Evolutionary conservation across 1,140 invertebrate genomes (phyloP), one percentile per base, ranked within the genome.

Genomic region (Drepana arcuata): DNA sequence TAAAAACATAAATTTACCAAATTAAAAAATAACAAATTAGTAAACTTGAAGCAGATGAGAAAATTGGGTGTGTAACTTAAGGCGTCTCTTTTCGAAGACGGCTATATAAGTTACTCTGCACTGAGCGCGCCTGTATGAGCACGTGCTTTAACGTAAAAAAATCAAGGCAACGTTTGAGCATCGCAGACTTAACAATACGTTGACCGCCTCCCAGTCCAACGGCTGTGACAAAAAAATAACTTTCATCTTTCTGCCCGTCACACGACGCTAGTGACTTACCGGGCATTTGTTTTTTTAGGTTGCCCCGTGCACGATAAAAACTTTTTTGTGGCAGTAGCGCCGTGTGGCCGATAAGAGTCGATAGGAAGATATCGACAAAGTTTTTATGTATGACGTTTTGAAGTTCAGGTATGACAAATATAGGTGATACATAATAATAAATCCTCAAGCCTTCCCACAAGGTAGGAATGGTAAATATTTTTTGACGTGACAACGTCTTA

Each of bases 281-380:
- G 70, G 42, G 58, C 61, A 63, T 21, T 70, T 73, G 72, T 71
- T 79, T 82, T 80, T 81, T 81, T 81, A 74, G 66, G 62, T 62
- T 74, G 70, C 61, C 65, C 70, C 60, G 68, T 59, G 66, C 71
- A 73, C 67, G 72, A 79, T 79, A 73, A 79, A 75, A 64, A 67
- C 68, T 82, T 82, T 77, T 79, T 82, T 82, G 74, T 78, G 69
- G 66, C 69, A 65, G 74, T 75, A 79, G 69, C 71, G 43, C 33
- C 13, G 41, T 56, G 55, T 25, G 50, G 14, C 34, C 53, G 32
- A 21, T 13, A 4, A 12, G 6, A 29, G 14, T 58, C 45, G 53
- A 56, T 53, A 27, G 38, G 27, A 32, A 34, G n/a, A 2, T 48
- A 47, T 51, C 58, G 55, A 55, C 50, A 39, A n/a, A 5, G 9